Percentiles rank a stretch among this genome's conserved stretches.
These are phyloP conservation scores for Brenthis daphne DNA, from an alignment of 2,888 invertebrate genomes.

Conservation along the genomic window DNA sequence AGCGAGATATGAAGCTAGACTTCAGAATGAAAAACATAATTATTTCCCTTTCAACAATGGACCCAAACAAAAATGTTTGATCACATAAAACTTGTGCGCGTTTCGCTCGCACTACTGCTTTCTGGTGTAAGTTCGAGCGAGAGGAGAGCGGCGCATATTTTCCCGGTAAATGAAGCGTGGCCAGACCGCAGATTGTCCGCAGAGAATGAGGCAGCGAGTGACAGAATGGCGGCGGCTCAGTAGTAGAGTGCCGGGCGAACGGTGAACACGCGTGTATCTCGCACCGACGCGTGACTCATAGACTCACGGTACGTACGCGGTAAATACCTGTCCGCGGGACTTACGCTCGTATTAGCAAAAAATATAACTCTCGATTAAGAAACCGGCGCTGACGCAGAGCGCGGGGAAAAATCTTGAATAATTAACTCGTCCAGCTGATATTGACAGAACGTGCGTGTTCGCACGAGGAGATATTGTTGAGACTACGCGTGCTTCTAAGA, in stretches of 20 bases:
- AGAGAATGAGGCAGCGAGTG: conserved; percentile 82
- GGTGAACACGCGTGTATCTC: conserved; percentile 65
- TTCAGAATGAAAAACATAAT: conserved; percentile 74
- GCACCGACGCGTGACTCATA: conserved; percentile 46
- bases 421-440: conserved; percentile 66
- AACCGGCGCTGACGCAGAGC: conserved; percentile 52
- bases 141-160: conserved; percentile 70
- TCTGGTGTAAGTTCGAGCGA: conserved; percentile 51
- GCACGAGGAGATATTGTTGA: conserved; percentile 39
- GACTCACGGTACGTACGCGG: conserved; percentile 44
- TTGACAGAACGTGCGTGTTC: conserved; percentile 55
- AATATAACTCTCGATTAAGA: conserved; percentile 44
- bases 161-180: conserved; percentile 83
- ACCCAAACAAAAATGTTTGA: conserved; percentile 78
- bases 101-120: conserved; percentile 57
- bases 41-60: conserved; percentile 77
- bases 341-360: conserved; percentile 48
- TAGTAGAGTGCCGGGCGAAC: conserved; percentile 73
- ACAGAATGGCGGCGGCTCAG: conserved; percentile 81
- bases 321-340: conserved; percentile 56
- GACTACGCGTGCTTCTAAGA: conserved; percentile 46
- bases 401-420: conserved; percentile 59
- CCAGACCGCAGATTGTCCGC: conserved; percentile 83
- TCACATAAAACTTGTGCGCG: conserved; percentile 69
- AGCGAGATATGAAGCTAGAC: conserved; percentile 58